These are phyloP conservation scores for Enteromius radiatus DNA, from an alignment of 2,797 vertebrate genomes.

Conservation along the genomic window DNA sequence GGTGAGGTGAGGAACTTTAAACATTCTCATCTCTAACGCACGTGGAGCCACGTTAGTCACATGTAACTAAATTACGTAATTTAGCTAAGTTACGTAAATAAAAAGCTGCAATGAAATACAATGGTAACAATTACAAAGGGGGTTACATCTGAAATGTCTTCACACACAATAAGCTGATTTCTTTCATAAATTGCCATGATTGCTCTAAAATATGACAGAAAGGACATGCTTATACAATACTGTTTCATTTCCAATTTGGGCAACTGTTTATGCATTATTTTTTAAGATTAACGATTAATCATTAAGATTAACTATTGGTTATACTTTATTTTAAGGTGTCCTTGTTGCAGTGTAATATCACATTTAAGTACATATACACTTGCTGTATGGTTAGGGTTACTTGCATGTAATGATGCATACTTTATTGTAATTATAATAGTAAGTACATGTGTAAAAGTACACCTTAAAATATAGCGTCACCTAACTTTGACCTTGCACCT, in stretches of 20 bases:
- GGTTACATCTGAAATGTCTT: not conserved
- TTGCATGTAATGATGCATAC: too few species aligned
- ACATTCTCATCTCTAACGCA: not conserved
- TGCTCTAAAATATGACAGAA: not conserved
- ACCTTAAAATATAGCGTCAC: not conserved
- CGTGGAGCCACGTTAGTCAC: not conserved
- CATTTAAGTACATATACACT: not conserved
- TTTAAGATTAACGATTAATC: too few species aligned
- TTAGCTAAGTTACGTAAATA: not conserved
- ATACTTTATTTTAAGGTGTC: not conserved
- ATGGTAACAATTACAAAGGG: not conserved
- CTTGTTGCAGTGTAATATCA: too few species aligned
- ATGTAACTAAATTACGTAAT: not conserved
- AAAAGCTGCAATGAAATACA: not conserved
- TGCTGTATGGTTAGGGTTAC: not conserved
- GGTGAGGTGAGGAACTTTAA: constrained; percentile 44
- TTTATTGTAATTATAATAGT: too few species aligned
- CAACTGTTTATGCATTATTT: not conserved
- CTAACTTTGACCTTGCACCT: not conserved
- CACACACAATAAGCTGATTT: not conserved
- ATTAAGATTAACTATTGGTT: too few species aligned
- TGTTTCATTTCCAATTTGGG: not conserved
- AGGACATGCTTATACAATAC: not conserved
- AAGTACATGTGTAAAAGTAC: not conserved
- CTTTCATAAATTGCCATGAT: not conserved